Conservation (phyloP, 2,113 vertebrate genomes). For the Hemichromis elongatus region DNA sequence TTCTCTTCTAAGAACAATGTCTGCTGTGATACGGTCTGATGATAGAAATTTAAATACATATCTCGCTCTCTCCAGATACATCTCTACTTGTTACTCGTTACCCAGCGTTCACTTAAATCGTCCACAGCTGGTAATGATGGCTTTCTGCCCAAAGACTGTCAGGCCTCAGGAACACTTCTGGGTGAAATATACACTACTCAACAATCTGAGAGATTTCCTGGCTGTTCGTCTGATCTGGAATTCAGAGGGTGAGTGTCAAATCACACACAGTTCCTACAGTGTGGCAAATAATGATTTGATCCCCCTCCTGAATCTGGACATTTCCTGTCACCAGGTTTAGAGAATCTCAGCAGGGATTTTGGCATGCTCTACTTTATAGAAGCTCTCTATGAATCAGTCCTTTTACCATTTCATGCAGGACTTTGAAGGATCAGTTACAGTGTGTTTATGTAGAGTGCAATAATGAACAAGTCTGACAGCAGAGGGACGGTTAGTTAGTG, state of each 20-base stretch:
- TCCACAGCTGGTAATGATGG: constrained; percentile 86
- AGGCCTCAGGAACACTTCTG: constrained; percentile 75
- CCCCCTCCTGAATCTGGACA: neutral
- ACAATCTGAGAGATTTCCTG: constrained; percentile 88
- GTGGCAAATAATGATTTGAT: neutral
- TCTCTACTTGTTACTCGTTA: constrained; percentile 84
- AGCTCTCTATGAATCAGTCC: too few species aligned
- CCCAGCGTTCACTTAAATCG: constrained; percentile 83
- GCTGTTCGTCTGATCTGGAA: constrained; percentile 86
- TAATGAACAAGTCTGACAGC: too few species aligned
- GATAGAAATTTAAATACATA: neutral
- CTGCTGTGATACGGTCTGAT: neutral
- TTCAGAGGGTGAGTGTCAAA: constrained; percentile 64
- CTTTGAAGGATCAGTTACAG: too few species aligned
- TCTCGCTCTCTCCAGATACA: constrained; percentile 68
- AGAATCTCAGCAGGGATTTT: neutral
- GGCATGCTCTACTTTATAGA: too few species aligned
- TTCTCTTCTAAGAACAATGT: neutral
- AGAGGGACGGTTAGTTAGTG: too few species aligned
- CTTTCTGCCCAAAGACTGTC: constrained; percentile 79
- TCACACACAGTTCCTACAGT: accelerated
- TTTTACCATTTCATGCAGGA: too few species aligned
- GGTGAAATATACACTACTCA: constrained; percentile 86
- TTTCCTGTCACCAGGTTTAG: neutral
- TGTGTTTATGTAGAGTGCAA: too few species aligned